These are phyloP conservation scores for Anguilla japonica DNA, from an alignment of 2,113 vertebrate genomes.

Conservation along the genomic window DNA sequence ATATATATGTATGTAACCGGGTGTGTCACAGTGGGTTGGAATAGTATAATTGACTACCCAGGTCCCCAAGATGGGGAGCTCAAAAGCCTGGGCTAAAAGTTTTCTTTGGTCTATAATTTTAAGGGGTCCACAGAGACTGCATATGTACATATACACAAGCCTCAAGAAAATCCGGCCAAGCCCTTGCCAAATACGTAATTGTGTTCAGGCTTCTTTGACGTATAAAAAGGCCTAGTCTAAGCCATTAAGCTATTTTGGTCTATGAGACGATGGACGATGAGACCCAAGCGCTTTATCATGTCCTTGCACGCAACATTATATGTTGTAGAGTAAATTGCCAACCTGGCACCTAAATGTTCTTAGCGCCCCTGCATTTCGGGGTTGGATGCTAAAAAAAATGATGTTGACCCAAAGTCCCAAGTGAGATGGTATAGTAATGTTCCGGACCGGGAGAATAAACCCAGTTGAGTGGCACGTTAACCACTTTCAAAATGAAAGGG, in stretches of 20 bases:
- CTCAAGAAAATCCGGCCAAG: not conserved
- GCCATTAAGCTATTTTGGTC: slow-evolving; percentile 3
- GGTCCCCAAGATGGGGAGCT: too few relatives aligned
- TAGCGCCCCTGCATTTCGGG: not conserved
- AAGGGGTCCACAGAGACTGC: not conserved
- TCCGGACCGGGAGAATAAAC: not conserved
- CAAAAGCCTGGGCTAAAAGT: too few relatives aligned
- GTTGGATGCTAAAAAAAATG: not conserved
- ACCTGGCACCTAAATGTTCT: slow-evolving; percentile 10
- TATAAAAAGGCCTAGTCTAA: slow-evolving; percentile 25
- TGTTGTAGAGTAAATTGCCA: not conserved
- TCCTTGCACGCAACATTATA: not conserved
- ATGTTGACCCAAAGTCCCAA: not conserved
- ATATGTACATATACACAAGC: too few relatives aligned
- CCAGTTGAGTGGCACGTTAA: not conserved
- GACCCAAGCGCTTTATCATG: slow-evolving; percentile 12
- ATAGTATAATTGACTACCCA: too few relatives aligned
- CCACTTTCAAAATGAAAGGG: not conserved
- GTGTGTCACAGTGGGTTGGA: too few relatives aligned
- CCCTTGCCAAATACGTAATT: not conserved
- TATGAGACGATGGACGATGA: slow-evolving; percentile 14
- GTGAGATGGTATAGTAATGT: not conserved
- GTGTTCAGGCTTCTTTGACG: not conserved
- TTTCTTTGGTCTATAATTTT: too few relatives aligned
- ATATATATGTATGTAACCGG: too few relatives aligned